phyloP scores from a whole-genome alignment of 2,113 vertebrate genomes.

The Piprites chloris region DNA sequence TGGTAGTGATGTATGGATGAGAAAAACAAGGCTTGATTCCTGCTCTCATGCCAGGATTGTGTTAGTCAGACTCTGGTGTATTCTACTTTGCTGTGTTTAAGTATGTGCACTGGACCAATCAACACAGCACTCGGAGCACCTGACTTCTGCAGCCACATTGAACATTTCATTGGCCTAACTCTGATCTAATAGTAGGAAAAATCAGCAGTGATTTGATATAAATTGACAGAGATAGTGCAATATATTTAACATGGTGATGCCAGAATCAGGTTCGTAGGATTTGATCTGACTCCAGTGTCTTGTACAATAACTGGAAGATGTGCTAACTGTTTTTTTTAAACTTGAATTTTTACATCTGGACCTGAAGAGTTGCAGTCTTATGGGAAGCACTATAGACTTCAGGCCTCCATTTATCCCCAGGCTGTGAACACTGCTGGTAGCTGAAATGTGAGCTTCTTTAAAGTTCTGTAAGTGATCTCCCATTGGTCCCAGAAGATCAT shows the following conservation, averaged over 20 bases:
- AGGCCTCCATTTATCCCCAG: not conserved
- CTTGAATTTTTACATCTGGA: not conserved
- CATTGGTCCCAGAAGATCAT: not conserved
- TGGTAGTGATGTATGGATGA: slow-evolving; percentile 15
- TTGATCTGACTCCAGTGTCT: not conserved
- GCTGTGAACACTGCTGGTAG: slow-evolving; percentile 1
- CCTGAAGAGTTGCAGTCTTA: not conserved
- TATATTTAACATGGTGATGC: not conserved
- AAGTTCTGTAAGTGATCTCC: not conserved
- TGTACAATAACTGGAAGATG: not conserved
- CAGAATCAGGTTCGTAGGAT: not conserved
- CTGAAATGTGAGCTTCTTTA: not conserved
- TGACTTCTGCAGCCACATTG: not conserved
- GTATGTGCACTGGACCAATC: not conserved
- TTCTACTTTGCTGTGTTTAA: not conserved
- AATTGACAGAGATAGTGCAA: not conserved
- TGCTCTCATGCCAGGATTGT: not conserved
- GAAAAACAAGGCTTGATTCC: slow-evolving; percentile 15
- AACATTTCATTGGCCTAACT: not conserved
- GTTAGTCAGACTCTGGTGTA: not conserved
- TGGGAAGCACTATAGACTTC: not conserved
- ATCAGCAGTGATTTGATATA: not conserved
- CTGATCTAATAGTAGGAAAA: not conserved
- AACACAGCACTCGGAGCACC: not conserved
- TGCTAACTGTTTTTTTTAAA: not conserved